Evolutionary conservation across 2,113 vertebrate species (phyloP), one percentile per base, ranked within the genome.

Genomic region (Manacus vitellinus): DNA sequence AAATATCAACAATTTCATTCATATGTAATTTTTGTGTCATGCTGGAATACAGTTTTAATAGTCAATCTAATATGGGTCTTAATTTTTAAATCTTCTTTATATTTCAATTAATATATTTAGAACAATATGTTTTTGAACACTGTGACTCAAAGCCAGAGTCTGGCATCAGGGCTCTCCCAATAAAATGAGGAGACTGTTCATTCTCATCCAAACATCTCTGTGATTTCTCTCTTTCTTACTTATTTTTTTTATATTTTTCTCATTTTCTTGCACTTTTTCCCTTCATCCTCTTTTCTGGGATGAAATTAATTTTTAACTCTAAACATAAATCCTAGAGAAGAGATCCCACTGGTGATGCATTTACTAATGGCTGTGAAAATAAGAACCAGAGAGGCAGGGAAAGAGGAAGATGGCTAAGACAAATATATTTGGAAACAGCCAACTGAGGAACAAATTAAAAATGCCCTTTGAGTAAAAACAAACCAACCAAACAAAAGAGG

Each of bases 351-450:
- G 61, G 59, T 86, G 90, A 80, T 95, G 56, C 78, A 67, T 88
- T 95, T 93, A 92, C 85, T 94, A 92, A 93, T 89, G 85, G 44
- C 28, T 89, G 61, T 88, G 94, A 89, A 97, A 97, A 97, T 96
- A 76, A 92, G 92, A 97, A 96, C 92, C 96, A 97, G 96, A 94
- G 68, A 63, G 82, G 30, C 85, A 93, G 61, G 85, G 86, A 81
- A 93, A 78, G 85, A 96, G 56, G 86, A 96, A 94, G 83, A 96
- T 49, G 94, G 95, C 83, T 94, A 93, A 93, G 94, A 94, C 88
- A 91, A 96, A 92, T 96, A 94, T 94, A 95, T 95, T 96, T 96
- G 95, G 96, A 96, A 97, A 96, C 90, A 91, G 44, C 65, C 63
- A 92, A 46, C 82, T 0, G 23, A 96, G 88, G 82, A 97, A 95